A percentile compares a stretch with the other conserved stretches of the same genome.
Evolutionary conservation across 1,140 invertebrate genomes (phyloP).

Genomic region (Drosophila ananassae): DNA sequence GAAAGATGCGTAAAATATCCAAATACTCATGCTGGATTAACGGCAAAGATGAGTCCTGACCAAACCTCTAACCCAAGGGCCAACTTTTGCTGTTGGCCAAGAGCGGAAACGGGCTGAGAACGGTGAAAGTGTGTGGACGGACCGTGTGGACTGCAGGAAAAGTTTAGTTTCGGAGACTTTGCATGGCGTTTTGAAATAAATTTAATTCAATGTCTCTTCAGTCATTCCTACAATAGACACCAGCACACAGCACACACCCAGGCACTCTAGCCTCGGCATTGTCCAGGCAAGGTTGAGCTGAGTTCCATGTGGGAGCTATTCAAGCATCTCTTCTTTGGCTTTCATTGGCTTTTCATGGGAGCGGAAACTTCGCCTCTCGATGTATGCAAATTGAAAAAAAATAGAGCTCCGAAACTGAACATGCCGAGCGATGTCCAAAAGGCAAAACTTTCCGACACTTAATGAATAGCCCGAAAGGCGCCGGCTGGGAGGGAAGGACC

Average conservation of each 20-base stretch:
- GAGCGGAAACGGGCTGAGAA: conserved; percentile 25
- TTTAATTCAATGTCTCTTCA: conserved; percentile 82
- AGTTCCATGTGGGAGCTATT: conserved; percentile 66
- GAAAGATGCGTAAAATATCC: conserved; percentile 59
- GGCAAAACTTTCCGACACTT: conserved; percentile 79
- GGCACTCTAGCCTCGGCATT: conserved; percentile 38
- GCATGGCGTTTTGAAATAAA: conserved; percentile 75
- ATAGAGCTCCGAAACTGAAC: conserved; percentile 29
- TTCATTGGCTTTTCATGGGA: conserved; percentile 57
- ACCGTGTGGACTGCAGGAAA: conserved; percentile 13
- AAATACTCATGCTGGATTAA: conserved; percentile 48
- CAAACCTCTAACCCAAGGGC: conserved; percentile 14
- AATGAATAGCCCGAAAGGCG: conserved; percentile 56
- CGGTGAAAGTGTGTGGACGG: not conserved
- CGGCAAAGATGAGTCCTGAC: conserved; percentile 16
- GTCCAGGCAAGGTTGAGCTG: conserved; percentile 64
- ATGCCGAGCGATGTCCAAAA: conserved; percentile 63
- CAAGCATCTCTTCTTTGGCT: conserved; percentile 45
- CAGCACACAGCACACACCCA: conserved; percentile 21
- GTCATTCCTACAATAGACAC: conserved; percentile 70
- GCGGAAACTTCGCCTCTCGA: conserved; percentile 39
- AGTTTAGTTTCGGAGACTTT: conserved; percentile 72
- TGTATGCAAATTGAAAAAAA: conserved; percentile 66
- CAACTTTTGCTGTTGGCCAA: conserved; percentile 41
- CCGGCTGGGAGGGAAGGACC: conserved; percentile 11